Evolutionary conservation across 1,140 invertebrate genomes (phyloP).

Genomic region (Meloidogyne chitwoodi): DNA sequence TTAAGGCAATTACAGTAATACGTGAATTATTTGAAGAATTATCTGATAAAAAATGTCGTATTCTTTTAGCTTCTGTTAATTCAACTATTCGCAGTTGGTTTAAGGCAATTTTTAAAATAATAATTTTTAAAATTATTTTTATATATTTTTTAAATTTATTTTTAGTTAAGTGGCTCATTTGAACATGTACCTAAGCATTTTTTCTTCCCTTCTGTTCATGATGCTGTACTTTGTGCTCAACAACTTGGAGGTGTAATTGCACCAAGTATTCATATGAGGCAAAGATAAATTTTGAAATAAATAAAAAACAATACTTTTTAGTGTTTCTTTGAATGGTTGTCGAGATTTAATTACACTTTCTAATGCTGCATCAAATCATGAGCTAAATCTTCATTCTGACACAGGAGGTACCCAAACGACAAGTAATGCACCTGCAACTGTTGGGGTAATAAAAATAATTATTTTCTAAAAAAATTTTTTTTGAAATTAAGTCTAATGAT

Average conservation of each 20-base stretch:
- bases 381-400: conserved; percentile 17
- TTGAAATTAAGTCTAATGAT: not conserved
- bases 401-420: not conserved
- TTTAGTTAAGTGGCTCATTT: conserved; percentile 37
- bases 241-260: conserved; percentile 43
- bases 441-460: not conserved
- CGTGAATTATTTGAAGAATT: conserved; percentile 41
- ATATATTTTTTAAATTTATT: conserved; percentile 11
- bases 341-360: conserved; percentile 46
- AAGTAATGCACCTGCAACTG: not conserved
- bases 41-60: conserved; percentile 29
- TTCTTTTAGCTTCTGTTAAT: conserved; percentile 43
- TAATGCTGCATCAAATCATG: conserved; percentile 44
- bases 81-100: conserved; percentile 33
- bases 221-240: conserved; percentile 44
- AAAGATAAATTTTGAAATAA: not conserved
- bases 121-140: not conserved
- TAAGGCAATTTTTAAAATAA: conserved; percentile 14
- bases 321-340: conserved; percentile 47
- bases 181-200: conserved; percentile 43
- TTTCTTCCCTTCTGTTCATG: conserved; percentile 45
- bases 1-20: conserved; percentile 26
- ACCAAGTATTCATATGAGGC: conserved; percentile 48
- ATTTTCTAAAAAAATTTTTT: no score
- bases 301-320: conserved; percentile 5